These are phyloP conservation scores for Lophura nycthemera DNA, from an alignment of 2,113 vertebrate species.

Conservation along the genomic window DNA sequence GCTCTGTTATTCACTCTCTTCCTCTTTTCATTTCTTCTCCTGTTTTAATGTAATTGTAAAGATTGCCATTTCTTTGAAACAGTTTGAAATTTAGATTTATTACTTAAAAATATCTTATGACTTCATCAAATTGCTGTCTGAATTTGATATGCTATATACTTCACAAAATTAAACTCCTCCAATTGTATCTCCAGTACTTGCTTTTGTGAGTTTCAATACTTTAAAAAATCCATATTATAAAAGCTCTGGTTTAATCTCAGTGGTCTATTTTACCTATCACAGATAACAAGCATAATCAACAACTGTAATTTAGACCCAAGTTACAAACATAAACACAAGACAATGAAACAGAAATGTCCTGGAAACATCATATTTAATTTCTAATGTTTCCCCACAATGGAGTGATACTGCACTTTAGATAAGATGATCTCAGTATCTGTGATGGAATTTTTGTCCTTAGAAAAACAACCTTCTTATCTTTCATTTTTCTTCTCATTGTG, in stretches of 20 bases:
- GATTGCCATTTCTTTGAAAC: slow-evolving; percentile 29
- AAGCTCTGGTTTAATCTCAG: neutral
- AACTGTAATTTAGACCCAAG: neutral
- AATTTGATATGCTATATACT: neutral
- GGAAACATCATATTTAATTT: neutral
- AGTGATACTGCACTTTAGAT: neutral
- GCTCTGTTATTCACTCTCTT: slow-evolving; percentile 55
- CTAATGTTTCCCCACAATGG: neutral
- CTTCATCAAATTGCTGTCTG: neutral
- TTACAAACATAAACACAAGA: neutral
- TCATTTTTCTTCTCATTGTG: neutral
- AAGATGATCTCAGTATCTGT: neutral
- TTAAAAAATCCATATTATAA: neutral
- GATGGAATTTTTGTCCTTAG: neutral
- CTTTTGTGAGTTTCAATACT: neutral
- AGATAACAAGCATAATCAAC: neutral
- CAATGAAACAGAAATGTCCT: neutral
- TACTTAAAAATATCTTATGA: neutral
- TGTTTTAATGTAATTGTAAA: slow-evolving; percentile 40
- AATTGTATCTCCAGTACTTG: neutral
- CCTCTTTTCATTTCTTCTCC: slow-evolving; percentile 29
- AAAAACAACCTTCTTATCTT: neutral
- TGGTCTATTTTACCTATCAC: neutral
- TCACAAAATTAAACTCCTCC: neutral
- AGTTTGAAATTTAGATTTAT: slow-evolving; percentile 17